phyloP scores from a whole-genome alignment of 2,797 vertebrate genomes.

The Valencia hispanica region DNA sequence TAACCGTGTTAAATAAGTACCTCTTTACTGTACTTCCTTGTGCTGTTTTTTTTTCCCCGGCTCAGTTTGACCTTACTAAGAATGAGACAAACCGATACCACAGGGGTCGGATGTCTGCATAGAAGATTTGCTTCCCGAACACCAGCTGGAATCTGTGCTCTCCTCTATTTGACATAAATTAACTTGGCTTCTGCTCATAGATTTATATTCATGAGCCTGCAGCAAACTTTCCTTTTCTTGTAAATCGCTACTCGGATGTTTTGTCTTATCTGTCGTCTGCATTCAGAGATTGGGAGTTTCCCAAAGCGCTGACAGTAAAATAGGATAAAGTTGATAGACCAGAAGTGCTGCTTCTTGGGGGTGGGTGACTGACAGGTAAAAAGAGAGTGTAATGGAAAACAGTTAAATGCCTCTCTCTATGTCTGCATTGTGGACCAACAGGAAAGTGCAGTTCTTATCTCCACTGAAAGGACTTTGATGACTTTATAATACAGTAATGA shows the following conservation, averaged over 20 bases:
- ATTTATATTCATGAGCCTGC: not conserved
- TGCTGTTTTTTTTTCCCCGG: not conserved
- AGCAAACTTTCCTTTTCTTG: slow-evolving; percentile 32
- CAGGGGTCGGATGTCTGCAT: not conserved
- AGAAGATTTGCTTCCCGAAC: slow-evolving; percentile 23
- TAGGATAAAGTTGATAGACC: not conserved
- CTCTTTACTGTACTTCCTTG: not conserved
- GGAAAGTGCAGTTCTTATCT: slow-evolving; percentile 9
- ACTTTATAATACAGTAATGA: not conserved
- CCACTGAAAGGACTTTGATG: not conserved
- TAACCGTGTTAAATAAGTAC: not conserved
- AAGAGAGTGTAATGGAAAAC: not conserved
- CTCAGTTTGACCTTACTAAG: not conserved
- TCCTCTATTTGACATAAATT: not conserved
- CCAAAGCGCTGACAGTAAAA: slow-evolving; percentile 37
- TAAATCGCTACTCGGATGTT: slow-evolving; percentile 8
- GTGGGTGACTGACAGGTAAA: no score
- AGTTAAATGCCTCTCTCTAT: not conserved
- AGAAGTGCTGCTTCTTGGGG: not conserved
- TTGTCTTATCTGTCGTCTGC: not conserved
- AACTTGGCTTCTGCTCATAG: no score
- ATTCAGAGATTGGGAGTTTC: slow-evolving; percentile 26
- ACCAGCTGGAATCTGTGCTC: not conserved
- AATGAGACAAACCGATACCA: not conserved
- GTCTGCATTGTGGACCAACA: not conserved